Base-by-base conservation (phyloP, 2,797 vertebrate species). In the Chloroceryle amazona region DNA sequence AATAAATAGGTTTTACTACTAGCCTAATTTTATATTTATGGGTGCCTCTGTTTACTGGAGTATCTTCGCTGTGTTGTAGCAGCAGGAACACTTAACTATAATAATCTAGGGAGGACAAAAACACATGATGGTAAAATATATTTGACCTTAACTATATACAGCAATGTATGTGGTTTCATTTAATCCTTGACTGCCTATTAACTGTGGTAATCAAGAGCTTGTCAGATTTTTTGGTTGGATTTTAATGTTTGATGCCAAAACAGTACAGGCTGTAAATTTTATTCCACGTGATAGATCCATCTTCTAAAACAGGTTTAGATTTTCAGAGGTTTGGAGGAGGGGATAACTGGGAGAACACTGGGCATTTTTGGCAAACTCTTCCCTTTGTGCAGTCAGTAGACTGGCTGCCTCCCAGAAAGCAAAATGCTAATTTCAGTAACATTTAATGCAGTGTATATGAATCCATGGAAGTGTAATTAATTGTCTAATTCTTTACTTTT, bases 1-100 rank as follows among this genome's bases (percentile, higher is more conserved):
- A 96, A 92, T 81, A 96, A 96, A 91, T 96, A 95, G 87, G 87
- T 82, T 96, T 89, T 81, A 61, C 76, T 89, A 17, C 41, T 79
- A 51, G 42, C 91, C 57, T 95, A 95, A 75, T 94, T 81, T 94
- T 78, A 85, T 67, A 81, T 89, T 86, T 88, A 37, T 60, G 79
- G 83, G 41, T 88, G 61, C 72, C 47, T 85, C 10, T 89, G 39
- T 90, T 93, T 80, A 73, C 57, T 90, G 61, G 47, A 92, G 19
- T 90, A 83, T 86, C 47, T 89, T 90, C 76, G 62, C 62, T 92
- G 22, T 74, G 52, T 22, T 68, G 75, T 61, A 96, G 86, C 66
- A 87, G 31, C 63, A 93, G 93, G 81, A 94, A 47, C 78, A 39
- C 70, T 63, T 88, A 81, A 81, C 35, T 93, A 15, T 78, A 51